phyloP scores from a whole-genome alignment of 1,140 invertebrate genomes.

The Nasonia longicornis region DNA sequence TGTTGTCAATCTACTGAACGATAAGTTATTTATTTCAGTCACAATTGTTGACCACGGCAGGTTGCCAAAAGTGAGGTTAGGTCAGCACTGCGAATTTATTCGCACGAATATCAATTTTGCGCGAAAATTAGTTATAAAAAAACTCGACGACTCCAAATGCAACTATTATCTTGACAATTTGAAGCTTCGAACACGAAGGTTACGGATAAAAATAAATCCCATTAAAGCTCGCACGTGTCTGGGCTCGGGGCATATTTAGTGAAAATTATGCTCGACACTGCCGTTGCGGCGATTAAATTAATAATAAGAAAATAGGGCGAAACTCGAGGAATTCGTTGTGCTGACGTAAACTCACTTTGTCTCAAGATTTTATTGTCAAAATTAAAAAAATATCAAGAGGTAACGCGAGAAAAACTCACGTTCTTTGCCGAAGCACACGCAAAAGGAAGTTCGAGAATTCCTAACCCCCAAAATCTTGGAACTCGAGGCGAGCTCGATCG shows the following conservation, averaged over 20 bases:
- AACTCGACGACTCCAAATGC: neutral
- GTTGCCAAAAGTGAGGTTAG: conserved; percentile 37
- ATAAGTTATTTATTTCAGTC: neutral
- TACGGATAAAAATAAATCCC: neutral
- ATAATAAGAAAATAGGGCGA: neutral
- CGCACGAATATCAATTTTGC: neutral
- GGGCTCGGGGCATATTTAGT: neutral
- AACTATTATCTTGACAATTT: neutral
- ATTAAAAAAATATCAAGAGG: conserved; percentile 6
- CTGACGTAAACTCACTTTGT: conserved; percentile 5
- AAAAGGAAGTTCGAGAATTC: conserved; percentile 35
- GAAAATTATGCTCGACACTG: neutral
- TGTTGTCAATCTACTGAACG: conserved; percentile 2
- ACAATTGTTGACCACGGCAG: neutral
- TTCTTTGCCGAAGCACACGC: conserved; percentile 19
- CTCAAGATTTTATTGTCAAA: neutral
- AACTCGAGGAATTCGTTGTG: neutral
- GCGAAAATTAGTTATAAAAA: neutral
- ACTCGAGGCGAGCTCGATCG: conserved; percentile 11
- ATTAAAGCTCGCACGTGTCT: conserved; percentile 30
- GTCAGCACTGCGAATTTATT: neutral
- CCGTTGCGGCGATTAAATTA: neutral
- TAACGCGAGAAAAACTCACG: conserved; percentile 35
- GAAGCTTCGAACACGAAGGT: neutral
- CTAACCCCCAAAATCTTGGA: conserved; percentile 18